Conservation (phyloP, 2,113 vertebrate species). For the Menura novaehollandiae region DNA sequence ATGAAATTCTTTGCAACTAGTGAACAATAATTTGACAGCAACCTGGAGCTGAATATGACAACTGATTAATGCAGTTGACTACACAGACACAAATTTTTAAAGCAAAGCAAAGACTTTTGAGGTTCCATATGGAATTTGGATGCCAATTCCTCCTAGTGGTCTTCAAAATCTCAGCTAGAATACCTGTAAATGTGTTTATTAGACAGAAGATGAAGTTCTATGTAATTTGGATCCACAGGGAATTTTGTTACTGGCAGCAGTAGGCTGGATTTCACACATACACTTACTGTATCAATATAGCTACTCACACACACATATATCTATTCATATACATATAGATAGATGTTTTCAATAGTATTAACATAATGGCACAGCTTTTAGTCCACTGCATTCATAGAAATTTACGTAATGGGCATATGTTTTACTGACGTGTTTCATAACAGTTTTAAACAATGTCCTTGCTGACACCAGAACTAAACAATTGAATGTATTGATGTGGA, state of each 20-base stretch:
- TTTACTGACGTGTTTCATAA: not conserved
- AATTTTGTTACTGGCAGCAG: not conserved
- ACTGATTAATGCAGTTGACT: not conserved
- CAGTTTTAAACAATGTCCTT: not conserved
- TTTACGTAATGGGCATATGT: not conserved
- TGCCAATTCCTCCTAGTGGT: not conserved
- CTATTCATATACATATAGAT: not conserved
- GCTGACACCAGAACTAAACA: not conserved
- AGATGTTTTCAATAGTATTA: not conserved
- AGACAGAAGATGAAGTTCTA: not conserved
- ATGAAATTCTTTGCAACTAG: not conserved
- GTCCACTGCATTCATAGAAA: not conserved
- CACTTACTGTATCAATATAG: not conserved
- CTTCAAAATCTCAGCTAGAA: not conserved
- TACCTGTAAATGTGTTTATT: not conserved
- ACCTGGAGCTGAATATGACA: not conserved
- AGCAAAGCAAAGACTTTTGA: not conserved
- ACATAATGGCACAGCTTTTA: not conserved
- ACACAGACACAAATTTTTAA: not conserved
- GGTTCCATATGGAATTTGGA: not conserved
- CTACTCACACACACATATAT: not conserved
- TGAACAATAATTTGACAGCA: not conserved
- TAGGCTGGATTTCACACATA: not conserved
- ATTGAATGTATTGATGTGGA: not conserved
- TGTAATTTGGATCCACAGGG: not conserved